These are phyloP conservation scores for Fragariocoptes setiger DNA, from an alignment of 1,140 invertebrate genomes.

Conservation along the genomic window DNA sequence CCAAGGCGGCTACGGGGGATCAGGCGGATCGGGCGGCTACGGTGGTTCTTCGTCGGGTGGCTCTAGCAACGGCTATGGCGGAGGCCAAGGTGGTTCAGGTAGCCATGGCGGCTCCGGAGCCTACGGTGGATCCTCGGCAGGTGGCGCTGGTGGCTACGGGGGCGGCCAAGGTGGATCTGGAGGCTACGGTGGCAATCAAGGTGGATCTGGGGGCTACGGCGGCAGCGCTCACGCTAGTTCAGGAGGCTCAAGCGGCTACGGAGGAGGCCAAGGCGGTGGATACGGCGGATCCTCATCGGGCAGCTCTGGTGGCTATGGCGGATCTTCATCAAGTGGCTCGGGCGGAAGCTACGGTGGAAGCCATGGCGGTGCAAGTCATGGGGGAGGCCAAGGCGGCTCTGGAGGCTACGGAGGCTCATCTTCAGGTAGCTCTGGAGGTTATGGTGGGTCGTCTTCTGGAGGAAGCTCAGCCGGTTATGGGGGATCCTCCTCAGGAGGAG, in stretches of 20 bases:
- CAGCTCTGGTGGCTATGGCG: background rate
- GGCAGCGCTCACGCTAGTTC: background rate
- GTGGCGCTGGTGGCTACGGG: slow-evolving; percentile 1
- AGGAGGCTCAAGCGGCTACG: slow-evolving; percentile 1
- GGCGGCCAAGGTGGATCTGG: background rate
- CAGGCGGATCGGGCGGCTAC: background rate
- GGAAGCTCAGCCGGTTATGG: background rate
- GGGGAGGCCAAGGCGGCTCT: slow-evolving; percentile 1
- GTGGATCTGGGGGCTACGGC: background rate
- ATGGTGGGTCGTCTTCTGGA: background rate
- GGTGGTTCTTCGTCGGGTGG: background rate
- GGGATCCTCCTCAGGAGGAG: background rate
- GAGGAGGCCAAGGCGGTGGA: background rate
- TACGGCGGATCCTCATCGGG: background rate
- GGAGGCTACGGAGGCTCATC: slow-evolving; percentile 3
- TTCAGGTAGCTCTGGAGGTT: background rate
- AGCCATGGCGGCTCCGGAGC: background rate
- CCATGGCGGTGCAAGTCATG: background rate
- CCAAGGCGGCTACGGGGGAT: background rate
- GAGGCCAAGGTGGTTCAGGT: background rate
- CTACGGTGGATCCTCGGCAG: background rate
- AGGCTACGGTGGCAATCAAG: background rate
- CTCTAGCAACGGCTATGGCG: background rate
- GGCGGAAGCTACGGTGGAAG: background rate
- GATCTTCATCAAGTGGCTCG: background rate